A percentile compares a stretch with the other conserved stretches of the same genome.
phyloP scores from a whole-genome alignment of 1,140 invertebrate species.

The Formica exsecta region DNA sequence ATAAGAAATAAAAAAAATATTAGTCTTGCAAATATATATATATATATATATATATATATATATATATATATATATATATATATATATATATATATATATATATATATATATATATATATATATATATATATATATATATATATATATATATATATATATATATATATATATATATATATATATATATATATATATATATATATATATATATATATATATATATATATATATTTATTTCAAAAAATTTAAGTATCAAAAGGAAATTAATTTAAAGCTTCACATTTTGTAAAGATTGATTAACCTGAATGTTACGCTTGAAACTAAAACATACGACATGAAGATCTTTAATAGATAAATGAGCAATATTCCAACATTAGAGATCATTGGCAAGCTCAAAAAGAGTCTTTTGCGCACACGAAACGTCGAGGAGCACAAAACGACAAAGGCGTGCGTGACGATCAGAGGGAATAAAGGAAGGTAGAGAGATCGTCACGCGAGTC shows the following conservation, averaged over 20 bases:
- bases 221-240: not conserved
- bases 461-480: not conserved
- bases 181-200: not conserved
- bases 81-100: not conserved
- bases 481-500: not conserved
- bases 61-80: not conserved
- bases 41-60: not conserved
- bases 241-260: not conserved
- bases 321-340: not conserved
- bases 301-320: not conserved
- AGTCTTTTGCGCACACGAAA: not conserved
- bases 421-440: not conserved
- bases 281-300: not conserved
- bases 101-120: not conserved
- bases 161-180: not conserved
- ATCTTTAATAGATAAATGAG: not conserved
- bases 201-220: not conserved
- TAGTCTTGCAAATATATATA: not conserved
- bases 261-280: not conserved
- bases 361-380: conserved; percentile 11
- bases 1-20: not conserved
- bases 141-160: not conserved
- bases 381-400: not conserved
- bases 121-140: not conserved
- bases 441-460: not conserved